These are phyloP conservation scores for Pseudochirops cupreus DNA, from an alignment of 2,797 vertebrate species.

Conservation along the genomic window DNA sequence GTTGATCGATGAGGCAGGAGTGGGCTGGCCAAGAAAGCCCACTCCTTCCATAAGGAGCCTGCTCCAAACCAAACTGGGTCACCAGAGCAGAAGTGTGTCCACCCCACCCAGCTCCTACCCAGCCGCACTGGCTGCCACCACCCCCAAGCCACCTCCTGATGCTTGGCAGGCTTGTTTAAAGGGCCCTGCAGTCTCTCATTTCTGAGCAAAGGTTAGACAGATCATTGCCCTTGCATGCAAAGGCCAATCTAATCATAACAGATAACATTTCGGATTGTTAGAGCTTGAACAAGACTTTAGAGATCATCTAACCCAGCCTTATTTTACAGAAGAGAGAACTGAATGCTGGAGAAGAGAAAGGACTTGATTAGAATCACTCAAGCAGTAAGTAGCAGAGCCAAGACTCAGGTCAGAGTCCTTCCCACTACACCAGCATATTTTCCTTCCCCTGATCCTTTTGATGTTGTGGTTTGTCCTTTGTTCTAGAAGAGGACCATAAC, in stretches of 20 bases:
- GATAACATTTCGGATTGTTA: background rate
- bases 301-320: background rate
- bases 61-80: background rate
- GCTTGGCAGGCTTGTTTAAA: background rate
- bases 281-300: background rate
- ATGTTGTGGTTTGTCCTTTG: too few species aligned
- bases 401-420: background rate
- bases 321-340: background rate
- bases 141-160: background rate
- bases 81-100: background rate
- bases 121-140: too few species aligned
- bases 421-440: background rate
- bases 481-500: too few species aligned
- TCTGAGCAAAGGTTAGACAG: background rate
- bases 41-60: background rate
- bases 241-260: background rate
- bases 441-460: background rate
- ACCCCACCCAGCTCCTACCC: background rate
- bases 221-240: background rate
- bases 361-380: background rate
- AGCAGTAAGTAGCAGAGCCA: background rate
- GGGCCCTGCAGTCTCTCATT: background rate
- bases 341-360: background rate
- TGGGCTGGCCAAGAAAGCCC: background rate
- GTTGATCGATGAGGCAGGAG: background rate